Evolutionary conservation across 2,888 invertebrate species (phyloP).

Genomic region (Stenodera caucasica): DNA sequence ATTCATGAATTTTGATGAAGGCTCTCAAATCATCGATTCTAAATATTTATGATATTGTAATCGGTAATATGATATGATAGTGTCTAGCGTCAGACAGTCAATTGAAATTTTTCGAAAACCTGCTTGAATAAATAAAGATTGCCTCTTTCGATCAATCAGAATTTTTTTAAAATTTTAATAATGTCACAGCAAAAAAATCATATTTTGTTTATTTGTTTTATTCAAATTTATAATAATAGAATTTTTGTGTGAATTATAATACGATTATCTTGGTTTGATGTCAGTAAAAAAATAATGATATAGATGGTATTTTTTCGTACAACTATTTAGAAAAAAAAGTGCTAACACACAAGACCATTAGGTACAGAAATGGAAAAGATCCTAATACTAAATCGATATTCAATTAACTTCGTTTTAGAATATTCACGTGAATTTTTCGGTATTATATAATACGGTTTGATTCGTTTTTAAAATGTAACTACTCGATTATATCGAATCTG

Average conservation of each 20-base stretch:
- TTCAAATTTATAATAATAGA: neutral
- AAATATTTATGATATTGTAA: slow-evolving; percentile 26
- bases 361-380: slow-evolving; percentile 5
- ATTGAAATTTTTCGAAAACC: slow-evolving; percentile 19
- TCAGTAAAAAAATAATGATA: neutral
- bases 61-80: slow-evolving; percentile 23
- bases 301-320: neutral
- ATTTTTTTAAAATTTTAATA: neutral
- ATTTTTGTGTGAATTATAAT: neutral
- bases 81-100: slow-evolving; percentile 23
- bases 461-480: neutral
- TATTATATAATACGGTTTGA: neutral
- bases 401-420: slow-evolving; percentile 24
- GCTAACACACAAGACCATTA: neutral
- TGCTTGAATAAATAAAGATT: slow-evolving; percentile 16
- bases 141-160: neutral
- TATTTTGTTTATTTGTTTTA: neutral
- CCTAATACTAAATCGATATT: slow-evolving; percentile 9
- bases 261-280: neutral
- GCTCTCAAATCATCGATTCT: slow-evolving; percentile 7
- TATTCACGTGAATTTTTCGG: slow-evolving; percentile 16
- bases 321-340: neutral
- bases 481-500: neutral
- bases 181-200: neutral
- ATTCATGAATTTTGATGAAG: neutral